These are phyloP conservation scores for Nannospalax galili DNA, from an alignment of 2,113 vertebrate genomes.

Conservation along the genomic window DNA sequence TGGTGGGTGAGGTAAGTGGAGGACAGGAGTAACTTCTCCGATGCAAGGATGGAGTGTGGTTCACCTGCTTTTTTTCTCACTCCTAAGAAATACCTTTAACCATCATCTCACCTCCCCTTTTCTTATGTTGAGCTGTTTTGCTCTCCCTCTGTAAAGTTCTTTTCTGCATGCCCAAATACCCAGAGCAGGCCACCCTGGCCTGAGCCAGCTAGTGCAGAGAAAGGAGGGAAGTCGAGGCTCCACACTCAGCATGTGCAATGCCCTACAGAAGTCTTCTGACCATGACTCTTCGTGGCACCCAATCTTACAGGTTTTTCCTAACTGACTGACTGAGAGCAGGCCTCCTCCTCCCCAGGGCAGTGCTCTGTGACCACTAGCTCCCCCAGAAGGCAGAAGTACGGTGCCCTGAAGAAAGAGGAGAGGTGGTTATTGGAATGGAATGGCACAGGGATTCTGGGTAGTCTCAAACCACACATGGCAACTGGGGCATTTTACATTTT, in stretches of 20 bases:
- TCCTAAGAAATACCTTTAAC: neutral
- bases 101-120: neutral
- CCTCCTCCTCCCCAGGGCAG: accelerated
- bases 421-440: neutral
- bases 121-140: neutral
- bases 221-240: neutral
- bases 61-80: neutral
- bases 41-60: neutral
- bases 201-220: neutral
- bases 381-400: accelerated
- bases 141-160: neutral
- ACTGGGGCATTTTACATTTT: neutral
- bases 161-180: neutral
- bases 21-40: accelerated
- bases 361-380: accelerated
- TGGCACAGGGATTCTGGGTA: neutral
- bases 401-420: neutral
- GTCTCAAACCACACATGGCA: neutral
- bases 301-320: neutral
- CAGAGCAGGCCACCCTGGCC: neutral
- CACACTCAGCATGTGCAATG: accelerated
- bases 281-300: neutral
- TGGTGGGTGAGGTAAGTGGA: neutral
- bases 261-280: neutral
- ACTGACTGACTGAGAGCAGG: neutral